Base-by-base conservation (phyloP, 2,113 vertebrate species). In the Pelobates fuscus region DNA sequence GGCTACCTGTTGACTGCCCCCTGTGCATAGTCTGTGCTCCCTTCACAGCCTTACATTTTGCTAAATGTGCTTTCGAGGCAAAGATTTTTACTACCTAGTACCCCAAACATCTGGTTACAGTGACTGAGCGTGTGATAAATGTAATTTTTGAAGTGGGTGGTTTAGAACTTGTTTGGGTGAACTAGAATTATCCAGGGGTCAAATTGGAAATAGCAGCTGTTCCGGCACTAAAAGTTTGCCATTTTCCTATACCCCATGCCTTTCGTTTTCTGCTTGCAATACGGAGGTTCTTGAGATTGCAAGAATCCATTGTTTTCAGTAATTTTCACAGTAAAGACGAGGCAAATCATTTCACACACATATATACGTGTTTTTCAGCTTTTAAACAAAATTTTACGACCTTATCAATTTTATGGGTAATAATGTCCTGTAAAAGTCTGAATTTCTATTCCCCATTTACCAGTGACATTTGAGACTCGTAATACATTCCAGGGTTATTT, bases 201-300 rank as follows among this genome's bases (percentile, higher is more conserved):
- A 54, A 0, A 24, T 5, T 55, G 46, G 5, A 58, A 44, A 23
- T 15, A 24, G 23, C 71, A 74, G 71, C 71, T 74, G 49, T 74
- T 25, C 46, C n/a, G 15, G 0, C 12, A 5, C 25, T 24, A 2
- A 21, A 23, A 14, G 8, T 17, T 11, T 3, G 3, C 24, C 57
- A 2, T 17, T 24, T 55, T 37, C 69, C 58, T 69, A 7, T 20
- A 14, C 37, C 30, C 5, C 27, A 15, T 29, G 6, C n/a, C 27
- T 69, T 30, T 30, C 37, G 7, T 41, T 8, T 41, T 41, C n/a
- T n/a, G n/a, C 15, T 15, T 52, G 46, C n/a, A 52, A 37, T 14
- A 49, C 2, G 12, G 21, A 37, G 52, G n/a, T n/a, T 55, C 10
- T 37, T 10, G 32, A 55, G 32, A 55, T 20, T 55, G 52, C 12